phyloP scores from a whole-genome alignment of 1,140 invertebrate species.

The Ceratitis capitata region DNA sequence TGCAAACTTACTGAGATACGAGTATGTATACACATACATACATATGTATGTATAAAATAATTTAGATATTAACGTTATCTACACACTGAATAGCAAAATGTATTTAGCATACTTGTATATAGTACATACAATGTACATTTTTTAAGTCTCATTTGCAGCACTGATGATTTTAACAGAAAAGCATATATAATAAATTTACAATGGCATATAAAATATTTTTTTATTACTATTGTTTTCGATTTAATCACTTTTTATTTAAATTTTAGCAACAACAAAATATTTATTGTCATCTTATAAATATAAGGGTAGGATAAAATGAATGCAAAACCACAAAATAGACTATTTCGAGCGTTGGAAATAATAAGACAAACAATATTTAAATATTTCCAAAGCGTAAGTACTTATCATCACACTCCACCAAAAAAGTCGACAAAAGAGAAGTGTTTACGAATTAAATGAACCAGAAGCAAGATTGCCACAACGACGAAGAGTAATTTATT shows the following conservation, averaged over 20 bases:
- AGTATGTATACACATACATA: neutral
- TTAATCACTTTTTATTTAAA: constrained; percentile 14
- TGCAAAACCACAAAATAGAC: neutral
- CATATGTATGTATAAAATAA: neutral
- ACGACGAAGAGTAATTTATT: constrained; percentile 39
- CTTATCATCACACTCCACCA: neutral
- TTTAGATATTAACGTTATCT: neutral
- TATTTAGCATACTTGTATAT: neutral
- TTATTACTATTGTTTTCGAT: constrained; percentile 1
- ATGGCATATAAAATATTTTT: constrained; percentile 12
- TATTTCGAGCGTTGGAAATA: neutral
- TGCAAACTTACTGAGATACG: too few species aligned
- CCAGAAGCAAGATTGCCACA: constrained; percentile 42
- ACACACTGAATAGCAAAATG: neutral
- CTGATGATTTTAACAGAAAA: neutral
- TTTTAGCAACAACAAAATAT: neutral
- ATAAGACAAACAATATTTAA: constrained; percentile 26
- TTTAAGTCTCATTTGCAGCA: neutral
- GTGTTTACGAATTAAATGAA: constrained; percentile 41
- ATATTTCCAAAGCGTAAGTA: neutral
- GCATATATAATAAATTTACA: neutral
- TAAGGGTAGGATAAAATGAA: neutral
- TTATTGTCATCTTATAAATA: neutral
- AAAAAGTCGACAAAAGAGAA: constrained; percentile 35
- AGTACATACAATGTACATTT: neutral